A percentile compares a stretch with the other conserved stretches of the same genome.
These are phyloP conservation scores for Aphelocoma californica DNA, from an alignment of 2,797 vertebrate genomes.

Conservation along the genomic window DNA sequence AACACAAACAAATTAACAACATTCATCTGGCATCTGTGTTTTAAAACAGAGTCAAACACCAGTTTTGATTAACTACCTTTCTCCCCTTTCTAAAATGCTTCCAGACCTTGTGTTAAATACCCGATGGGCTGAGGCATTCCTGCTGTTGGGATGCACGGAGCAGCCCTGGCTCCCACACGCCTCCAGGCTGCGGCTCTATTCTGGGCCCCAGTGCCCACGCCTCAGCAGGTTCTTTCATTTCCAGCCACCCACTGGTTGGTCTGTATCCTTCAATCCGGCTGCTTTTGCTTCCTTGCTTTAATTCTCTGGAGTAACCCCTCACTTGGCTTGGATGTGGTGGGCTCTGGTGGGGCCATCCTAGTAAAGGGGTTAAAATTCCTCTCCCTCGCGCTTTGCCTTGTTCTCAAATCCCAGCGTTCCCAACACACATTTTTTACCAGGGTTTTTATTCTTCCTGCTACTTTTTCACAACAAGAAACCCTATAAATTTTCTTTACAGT, in stretches of 20 bases:
- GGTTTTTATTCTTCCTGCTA: neutral
- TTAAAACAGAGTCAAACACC: neutral
- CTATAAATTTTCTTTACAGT: neutral
- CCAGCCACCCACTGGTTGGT: neutral
- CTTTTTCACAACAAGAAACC: neutral
- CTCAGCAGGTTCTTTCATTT: neutral
- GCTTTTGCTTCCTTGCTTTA: neutral
- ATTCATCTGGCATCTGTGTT: constrained; percentile 12
- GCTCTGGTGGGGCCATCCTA: neutral
- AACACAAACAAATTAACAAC: neutral
- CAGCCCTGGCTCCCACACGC: neutral
- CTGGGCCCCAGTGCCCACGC: fast-evolving
- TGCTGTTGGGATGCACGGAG: neutral
- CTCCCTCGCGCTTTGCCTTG: neutral
- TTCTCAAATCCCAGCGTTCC: neutral
- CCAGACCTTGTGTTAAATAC: neutral
- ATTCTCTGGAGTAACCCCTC: neutral
- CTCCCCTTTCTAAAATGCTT: neutral
- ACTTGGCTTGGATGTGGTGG: neutral
- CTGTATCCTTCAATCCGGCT: neutral
- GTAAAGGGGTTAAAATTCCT: neutral
- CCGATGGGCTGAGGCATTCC: fast-evolving
- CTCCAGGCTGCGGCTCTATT: neutral
- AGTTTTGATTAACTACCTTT: neutral
- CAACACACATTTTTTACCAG: neutral